These are phyloP conservation scores for Geotrypetes seraphini DNA, from an alignment of 2,797 vertebrate genomes.

Conservation along the genomic window DNA sequence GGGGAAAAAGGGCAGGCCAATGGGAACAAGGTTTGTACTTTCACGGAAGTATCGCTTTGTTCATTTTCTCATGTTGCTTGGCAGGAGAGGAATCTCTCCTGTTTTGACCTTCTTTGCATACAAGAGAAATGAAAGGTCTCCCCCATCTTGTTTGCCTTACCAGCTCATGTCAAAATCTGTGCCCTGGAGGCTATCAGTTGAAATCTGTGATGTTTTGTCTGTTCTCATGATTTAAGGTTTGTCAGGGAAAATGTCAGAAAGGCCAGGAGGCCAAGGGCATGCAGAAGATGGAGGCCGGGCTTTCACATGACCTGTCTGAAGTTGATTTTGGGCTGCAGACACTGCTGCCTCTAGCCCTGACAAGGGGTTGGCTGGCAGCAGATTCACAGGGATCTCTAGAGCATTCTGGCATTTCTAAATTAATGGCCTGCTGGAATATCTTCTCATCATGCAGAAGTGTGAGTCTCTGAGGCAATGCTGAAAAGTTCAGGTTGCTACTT, in stretches of 20 bases:
- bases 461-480: conserved; percentile 4
- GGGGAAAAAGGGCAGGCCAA: too few relatives aligned
- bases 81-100: too few relatives aligned
- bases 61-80: too few relatives aligned
- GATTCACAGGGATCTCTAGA: conserved; percentile 64
- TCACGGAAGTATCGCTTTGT: too few relatives aligned
- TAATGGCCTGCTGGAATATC: conserved; percentile 27
- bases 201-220: conserved; percentile 53
- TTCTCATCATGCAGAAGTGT: conserved; percentile 18
- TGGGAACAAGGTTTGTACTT: too few relatives aligned
- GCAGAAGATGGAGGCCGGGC: conserved; percentile 57
- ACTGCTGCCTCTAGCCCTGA: conserved; percentile 57
- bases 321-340: conserved; percentile 69
- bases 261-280: conserved; percentile 49
- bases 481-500: too few relatives aligned
- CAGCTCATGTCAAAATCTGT: background rate
- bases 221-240: conserved; percentile 51
- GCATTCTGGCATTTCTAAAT: conserved; percentile 77
- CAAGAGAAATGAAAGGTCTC: too few relatives aligned
- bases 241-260: conserved; percentile 48
- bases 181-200: conserved; percentile 15
- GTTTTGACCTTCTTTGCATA: background rate
- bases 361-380: conserved; percentile 65
- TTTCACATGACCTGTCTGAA: conserved; percentile 78
- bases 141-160: background rate